A percentile compares a stretch with the other conserved stretches of the same genome.
phyloP scores from a whole-genome alignment of 2,797 vertebrate species.

The Otolemur crassicaudatus region DNA sequence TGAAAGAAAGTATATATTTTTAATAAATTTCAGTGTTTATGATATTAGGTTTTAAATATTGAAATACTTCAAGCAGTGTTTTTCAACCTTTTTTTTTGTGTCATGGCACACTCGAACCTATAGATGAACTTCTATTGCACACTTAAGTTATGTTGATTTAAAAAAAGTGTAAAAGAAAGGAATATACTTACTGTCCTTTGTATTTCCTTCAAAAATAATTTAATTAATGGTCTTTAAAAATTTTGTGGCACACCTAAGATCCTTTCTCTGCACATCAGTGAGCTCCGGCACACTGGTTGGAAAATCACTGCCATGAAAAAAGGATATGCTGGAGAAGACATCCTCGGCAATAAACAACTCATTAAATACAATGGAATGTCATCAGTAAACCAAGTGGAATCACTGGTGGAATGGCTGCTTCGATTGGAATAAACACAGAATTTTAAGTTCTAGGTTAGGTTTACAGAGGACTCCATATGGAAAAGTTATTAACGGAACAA shows the following conservation, averaged over 20 bases:
- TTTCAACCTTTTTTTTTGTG: too few relatives aligned
- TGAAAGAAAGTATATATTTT: background rate
- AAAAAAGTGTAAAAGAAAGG: too few relatives aligned
- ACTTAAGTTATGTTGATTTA: too few relatives aligned
- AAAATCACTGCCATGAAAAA: too few relatives aligned
- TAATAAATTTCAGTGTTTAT: background rate
- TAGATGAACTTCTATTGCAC: too few relatives aligned
- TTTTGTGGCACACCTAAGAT: too few relatives aligned
- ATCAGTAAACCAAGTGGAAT: background rate
- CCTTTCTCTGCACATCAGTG: too few relatives aligned
- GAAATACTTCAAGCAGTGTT: background rate
- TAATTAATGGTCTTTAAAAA: too few relatives aligned
- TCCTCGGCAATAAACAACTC: background rate
- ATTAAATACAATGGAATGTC: background rate
- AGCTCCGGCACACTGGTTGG: too few relatives aligned
- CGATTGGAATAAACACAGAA: background rate
- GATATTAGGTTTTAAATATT: slow-evolving; percentile 29
- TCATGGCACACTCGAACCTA: too few relatives aligned
- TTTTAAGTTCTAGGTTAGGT: slow-evolving; percentile 1
- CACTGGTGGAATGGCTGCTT: background rate
- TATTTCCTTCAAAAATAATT: too few relatives aligned
- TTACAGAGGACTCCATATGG: background rate
- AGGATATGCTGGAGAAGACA: background rate
- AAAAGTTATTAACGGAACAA: background rate
- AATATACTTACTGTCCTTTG: too few relatives aligned